Evolutionary conservation across 2,113 vertebrate genomes (phyloP).

Genomic region (Chiloscyllium plagiosum): DNA sequence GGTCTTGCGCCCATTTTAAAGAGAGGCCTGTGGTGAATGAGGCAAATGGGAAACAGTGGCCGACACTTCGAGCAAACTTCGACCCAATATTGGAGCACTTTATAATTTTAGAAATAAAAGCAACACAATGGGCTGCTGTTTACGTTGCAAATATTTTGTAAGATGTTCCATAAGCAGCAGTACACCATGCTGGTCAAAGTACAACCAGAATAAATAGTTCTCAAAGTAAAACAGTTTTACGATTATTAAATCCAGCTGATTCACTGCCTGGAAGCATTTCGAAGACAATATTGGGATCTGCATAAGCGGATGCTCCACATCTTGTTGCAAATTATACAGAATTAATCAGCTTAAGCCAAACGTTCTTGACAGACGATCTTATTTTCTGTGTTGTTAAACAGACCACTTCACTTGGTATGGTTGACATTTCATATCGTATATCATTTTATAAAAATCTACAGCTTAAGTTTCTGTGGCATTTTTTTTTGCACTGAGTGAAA

Average conservation of each 20-base stretch:
- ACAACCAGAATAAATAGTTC: conserved; percentile 25
- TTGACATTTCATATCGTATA: conserved; percentile 33
- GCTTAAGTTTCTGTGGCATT: conserved; percentile 27
- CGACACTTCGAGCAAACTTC: background rate
- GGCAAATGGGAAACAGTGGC: background rate
- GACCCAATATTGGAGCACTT: background rate
- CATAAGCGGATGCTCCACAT: conserved; percentile 22
- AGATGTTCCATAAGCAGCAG: background rate
- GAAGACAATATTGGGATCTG: conserved; percentile 29
- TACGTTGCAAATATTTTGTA: background rate
- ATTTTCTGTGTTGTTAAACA: conserved; percentile 27
- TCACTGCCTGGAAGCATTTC: background rate
- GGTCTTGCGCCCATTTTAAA: background rate
- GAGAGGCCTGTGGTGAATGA: background rate
- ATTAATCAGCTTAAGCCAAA: conserved; percentile 26
- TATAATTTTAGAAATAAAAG: conserved; percentile 24
- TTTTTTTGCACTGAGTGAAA: conserved; percentile 16
- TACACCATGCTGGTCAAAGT: background rate
- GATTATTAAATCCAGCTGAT: conserved; percentile 36
- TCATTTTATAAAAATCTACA: conserved; percentile 33
- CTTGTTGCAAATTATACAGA: conserved; percentile 35
- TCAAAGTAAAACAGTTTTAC: conserved; percentile 31
- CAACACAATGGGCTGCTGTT: background rate
- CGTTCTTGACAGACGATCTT: conserved; percentile 36
- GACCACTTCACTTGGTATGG: conserved; percentile 34